Evolutionary conservation across 2,888 invertebrate genomes (phyloP).

Genomic region (Euplagia quadripunctaria): DNA sequence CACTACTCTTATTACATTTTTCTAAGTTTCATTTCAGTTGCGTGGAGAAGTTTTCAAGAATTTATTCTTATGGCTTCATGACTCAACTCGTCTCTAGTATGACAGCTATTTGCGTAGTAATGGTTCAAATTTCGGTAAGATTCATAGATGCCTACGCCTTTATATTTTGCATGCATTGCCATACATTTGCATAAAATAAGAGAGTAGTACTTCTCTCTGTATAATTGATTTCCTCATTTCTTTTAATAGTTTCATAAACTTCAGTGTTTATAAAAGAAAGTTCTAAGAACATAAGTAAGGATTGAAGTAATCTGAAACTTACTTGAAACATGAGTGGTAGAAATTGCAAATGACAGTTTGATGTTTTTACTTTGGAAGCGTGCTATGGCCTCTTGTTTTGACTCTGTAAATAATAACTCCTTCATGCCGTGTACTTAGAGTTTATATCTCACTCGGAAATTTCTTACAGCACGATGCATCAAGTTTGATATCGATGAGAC

Average conservation of each 20-base stretch:
- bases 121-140: slow-evolving; percentile 85
- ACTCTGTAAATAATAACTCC: slow-evolving; percentile 39
- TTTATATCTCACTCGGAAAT: slow-evolving; percentile 30
- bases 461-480: slow-evolving; percentile 78
- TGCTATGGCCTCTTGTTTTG: slow-evolving; percentile 47
- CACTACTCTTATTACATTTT: slow-evolving; percentile 33
- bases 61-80: slow-evolving; percentile 84
- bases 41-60: slow-evolving; percentile 76
- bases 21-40: slow-evolving; percentile 69
- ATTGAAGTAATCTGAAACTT: slow-evolving; percentile 44
- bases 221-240: slow-evolving; percentile 9
- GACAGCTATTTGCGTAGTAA: slow-evolving; percentile 84
- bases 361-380: slow-evolving; percentile 43
- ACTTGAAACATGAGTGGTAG: slow-evolving; percentile 39
- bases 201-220: background rate
- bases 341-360: slow-evolving; percentile 51
- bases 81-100: slow-evolving; percentile 82
- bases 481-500: slow-evolving; percentile 73
- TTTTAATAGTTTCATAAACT: background rate
- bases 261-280: slow-evolving; percentile 34
- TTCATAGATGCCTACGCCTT: slow-evolving; percentile 34
- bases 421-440: slow-evolving; percentile 33
- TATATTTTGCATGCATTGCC: slow-evolving; percentile 31
- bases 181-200: slow-evolving; percentile 43
- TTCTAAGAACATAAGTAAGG: no score